These are phyloP conservation scores for Scolanthus callimorphus DNA, from an alignment of 92 coral and sea anemone genomes.

Conservation along the genomic window DNA sequence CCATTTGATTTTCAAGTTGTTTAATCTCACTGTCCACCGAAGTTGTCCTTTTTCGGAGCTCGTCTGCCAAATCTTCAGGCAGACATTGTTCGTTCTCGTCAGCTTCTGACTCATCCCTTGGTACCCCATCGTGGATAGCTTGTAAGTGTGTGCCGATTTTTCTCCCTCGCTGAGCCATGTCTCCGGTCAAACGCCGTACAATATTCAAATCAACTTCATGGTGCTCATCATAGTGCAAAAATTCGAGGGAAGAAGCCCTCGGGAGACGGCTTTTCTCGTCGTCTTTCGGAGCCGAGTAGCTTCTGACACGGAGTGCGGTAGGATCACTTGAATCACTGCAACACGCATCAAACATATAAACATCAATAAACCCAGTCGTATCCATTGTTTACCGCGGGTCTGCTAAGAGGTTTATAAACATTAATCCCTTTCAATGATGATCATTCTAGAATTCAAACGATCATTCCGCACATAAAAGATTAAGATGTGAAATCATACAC, in stretches of 20 bases:
- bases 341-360: slow-evolving; percentile 4
- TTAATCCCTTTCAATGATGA: background rate
- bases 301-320: background rate
- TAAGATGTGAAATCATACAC: too few species aligned
- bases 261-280: slow-evolving; percentile 14
- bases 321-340: slow-evolving; percentile 22
- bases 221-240: slow-evolving; percentile 11
- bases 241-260: slow-evolving; percentile 8
- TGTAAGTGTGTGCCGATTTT: slow-evolving; percentile 21
- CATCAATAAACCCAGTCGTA: background rate
- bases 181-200: slow-evolving; percentile 33
- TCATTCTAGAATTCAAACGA: too few species aligned
- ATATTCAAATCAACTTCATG: slow-evolving; percentile 17
- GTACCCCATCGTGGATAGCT: slow-evolving; percentile 19
- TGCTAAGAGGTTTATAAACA: background rate
- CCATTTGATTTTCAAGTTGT: slow-evolving; percentile 69
- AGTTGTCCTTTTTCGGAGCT: slow-evolving; percentile 57
- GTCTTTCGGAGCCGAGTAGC: slow-evolving; percentile 1
- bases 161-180: slow-evolving; percentile 39
- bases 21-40: slow-evolving; percentile 64
- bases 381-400: background rate
- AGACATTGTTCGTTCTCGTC: slow-evolving; percentile 14
- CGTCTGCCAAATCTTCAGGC: slow-evolving; percentile 46
- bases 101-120: slow-evolving; percentile 16
- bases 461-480: too few species aligned